phyloP scores from a whole-genome alignment of 2,113 vertebrate genomes.

The Callithrix jacchus region DNA sequence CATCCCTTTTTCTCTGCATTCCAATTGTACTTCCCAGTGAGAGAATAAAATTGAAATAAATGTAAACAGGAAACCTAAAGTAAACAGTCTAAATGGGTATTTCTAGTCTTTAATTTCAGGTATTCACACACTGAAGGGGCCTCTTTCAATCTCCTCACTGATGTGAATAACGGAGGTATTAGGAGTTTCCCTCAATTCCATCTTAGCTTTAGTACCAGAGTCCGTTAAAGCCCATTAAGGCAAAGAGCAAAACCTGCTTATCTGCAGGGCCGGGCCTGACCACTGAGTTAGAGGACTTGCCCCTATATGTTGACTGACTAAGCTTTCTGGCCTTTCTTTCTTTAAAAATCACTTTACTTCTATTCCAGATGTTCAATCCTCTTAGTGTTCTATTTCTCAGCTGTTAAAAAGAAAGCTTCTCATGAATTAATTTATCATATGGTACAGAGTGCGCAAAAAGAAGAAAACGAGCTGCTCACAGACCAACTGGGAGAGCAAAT shows the following conservation, averaged over 20 bases:
- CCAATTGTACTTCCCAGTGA: not conserved
- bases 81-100: not conserved
- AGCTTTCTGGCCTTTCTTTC: not conserved
- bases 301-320: accelerated
- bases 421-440: not conserved
- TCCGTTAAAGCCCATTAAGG: not conserved
- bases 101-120: not conserved
- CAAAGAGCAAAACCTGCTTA: not conserved
- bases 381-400: not conserved
- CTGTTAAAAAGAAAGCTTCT: not conserved
- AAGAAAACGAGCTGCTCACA: not conserved
- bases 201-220: not conserved
- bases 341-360: not conserved
- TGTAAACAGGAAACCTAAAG: constrained; percentile 61
- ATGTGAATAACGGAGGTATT: not conserved
- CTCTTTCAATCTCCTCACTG: not conserved
- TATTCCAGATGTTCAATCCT: not conserved
- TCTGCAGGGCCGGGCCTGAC: too few relatives aligned
- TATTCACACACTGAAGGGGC: not conserved
- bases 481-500: not conserved
- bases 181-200: not conserved
- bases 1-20: not conserved
- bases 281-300: not conserved
- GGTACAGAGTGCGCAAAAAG: not conserved
- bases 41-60: constrained; percentile 49